Evolutionary conservation across 2,888 invertebrate species (phyloP).

Genomic region (Pogonocherus hispidulus): DNA sequence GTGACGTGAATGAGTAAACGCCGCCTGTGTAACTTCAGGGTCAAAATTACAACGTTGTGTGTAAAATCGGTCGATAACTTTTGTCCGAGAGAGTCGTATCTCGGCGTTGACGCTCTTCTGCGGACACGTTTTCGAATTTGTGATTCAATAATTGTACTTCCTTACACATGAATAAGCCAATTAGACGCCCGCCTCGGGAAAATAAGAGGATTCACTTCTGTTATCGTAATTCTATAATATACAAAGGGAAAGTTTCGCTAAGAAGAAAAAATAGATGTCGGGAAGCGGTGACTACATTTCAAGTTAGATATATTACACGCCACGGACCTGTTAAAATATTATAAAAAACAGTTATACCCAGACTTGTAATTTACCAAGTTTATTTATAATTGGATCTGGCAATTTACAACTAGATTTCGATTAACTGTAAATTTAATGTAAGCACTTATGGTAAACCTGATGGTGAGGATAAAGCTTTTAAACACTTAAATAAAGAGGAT

Average conservation of each 20-base stretch:
- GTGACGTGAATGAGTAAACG: conserved; percentile 33
- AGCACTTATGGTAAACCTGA: too few relatives aligned
- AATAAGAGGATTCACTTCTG: conserved; percentile 2
- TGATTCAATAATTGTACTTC: neutral
- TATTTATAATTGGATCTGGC: too few relatives aligned
- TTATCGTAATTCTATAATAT: neutral
- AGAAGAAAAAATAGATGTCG: neutral
- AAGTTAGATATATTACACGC: conserved; percentile 10
- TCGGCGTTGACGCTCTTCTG: conserved; percentile 3
- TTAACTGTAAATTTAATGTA: too few relatives aligned
- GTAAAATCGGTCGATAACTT: conserved; percentile 54
- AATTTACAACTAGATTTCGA: too few relatives aligned
- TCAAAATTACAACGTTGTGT: conserved; percentile 55
- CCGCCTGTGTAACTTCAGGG: conserved; percentile 50
- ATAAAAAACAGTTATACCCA: too few relatives aligned
- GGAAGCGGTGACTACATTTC: conserved; percentile 14
- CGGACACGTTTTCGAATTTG: conserved; percentile 15
- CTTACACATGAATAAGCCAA: conserved; percentile 10
- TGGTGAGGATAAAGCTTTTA: neutral
- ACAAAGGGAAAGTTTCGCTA: conserved; percentile 18
- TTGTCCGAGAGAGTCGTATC: conserved; percentile 11
- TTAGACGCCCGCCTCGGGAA: conserved; percentile 16
- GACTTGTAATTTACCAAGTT: too few relatives aligned
- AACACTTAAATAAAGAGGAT: neutral
- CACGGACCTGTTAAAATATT: too few relatives aligned